Conservation (phyloP, 2,888 invertebrate genomes). For the Leptothorax acervorum region DNA sequence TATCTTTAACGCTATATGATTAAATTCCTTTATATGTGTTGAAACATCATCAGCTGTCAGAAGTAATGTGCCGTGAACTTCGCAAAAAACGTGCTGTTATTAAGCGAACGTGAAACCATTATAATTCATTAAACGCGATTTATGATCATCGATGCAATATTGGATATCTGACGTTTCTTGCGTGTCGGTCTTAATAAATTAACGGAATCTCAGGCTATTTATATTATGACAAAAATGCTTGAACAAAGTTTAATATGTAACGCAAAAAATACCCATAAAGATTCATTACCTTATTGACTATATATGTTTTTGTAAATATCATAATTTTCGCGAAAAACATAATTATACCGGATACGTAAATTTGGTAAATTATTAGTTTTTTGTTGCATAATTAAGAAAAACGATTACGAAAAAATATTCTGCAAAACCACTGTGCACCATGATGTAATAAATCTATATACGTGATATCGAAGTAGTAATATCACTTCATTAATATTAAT, state of each 20-base stretch:
- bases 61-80: not conserved
- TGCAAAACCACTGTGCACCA: not conserved
- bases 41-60: slow-evolving; percentile 30
- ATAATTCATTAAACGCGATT: slow-evolving; percentile 50
- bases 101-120: slow-evolving; percentile 39
- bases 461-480: not conserved
- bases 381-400: not conserved
- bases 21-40: not conserved
- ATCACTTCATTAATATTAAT: not conserved
- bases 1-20: not conserved
- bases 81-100: slow-evolving; percentile 10
- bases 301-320: not conserved
- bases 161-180: slow-evolving; percentile 11
- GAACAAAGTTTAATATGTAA: not conserved
- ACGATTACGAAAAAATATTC: not conserved
- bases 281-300: slow-evolving; percentile 12
- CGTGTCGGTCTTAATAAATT: slow-evolving; percentile 11
- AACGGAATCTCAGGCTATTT: slow-evolving; percentile 3
- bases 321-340: slow-evolving; percentile 3
- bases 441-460: not conserved
- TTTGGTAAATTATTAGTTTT: not conserved
- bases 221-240: not conserved
- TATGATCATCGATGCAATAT: slow-evolving; percentile 31
- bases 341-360: not conserved
- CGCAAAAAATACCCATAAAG: not conserved